phyloP scores from a whole-genome alignment of 2,797 vertebrate species.

The Scyliorhinus canicula region DNA sequence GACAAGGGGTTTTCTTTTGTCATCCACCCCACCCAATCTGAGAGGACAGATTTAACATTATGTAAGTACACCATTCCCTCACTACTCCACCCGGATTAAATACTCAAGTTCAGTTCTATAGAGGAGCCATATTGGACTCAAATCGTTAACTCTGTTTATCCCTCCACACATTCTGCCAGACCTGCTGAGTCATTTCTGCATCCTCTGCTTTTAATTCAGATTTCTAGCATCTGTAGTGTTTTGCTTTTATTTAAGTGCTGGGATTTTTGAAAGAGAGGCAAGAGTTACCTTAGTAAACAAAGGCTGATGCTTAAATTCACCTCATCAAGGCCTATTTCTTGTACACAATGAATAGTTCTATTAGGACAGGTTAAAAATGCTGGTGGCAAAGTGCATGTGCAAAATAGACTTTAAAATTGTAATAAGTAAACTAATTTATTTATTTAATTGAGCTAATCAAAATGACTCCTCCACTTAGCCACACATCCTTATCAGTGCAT shows the following conservation, averaged over 20 bases:
- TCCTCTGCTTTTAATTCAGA: too few species aligned
- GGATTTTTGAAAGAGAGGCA: too few species aligned
- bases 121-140: too few species aligned
- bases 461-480: neutral
- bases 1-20: too few species aligned
- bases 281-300: neutral
- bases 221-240: too few species aligned
- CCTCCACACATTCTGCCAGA: neutral
- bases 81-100: neutral
- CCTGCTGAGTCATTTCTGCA: too few species aligned
- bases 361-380: neutral
- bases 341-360: too few species aligned
- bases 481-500: neutral
- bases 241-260: neutral
- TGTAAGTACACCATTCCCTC: neutral
- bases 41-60: too few species aligned
- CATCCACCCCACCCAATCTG: too few species aligned
- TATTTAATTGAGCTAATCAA: neutral
- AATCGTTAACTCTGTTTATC: too few species aligned
- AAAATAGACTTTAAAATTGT: neutral
- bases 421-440: neutral
- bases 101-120: too few species aligned
- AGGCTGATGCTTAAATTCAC: neutral
- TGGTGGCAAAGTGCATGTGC: neutral
- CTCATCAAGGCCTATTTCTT: neutral